A percentile compares a stretch with the other conserved stretches of the same genome.
phyloP scores from a whole-genome alignment of 1,140 invertebrate genomes.

The Diachasmimorpha longicaudata region DNA sequence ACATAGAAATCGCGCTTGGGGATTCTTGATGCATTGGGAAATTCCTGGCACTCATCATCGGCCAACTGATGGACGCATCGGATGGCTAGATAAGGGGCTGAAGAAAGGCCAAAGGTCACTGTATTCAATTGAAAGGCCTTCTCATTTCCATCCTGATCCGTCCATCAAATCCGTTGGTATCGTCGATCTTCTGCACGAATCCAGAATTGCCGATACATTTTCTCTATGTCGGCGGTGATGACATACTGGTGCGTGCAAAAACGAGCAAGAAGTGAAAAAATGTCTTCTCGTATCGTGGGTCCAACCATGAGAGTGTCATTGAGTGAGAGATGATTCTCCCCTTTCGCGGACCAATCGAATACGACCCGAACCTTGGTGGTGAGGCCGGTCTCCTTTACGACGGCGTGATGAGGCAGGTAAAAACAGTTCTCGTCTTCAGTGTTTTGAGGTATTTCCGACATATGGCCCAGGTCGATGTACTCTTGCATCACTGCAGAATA shows the following conservation, averaged over 20 bases:
- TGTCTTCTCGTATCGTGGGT: neutral
- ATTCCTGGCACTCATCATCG: neutral
- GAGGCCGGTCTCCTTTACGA: no score
- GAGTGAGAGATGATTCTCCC: slow-evolving; percentile 32
- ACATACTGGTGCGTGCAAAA: neutral
- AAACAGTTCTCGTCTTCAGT: slow-evolving; percentile 11
- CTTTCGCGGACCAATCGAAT: slow-evolving; percentile 33
- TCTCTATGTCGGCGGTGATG: neutral
- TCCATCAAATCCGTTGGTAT: neutral
- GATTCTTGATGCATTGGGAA: neutral
- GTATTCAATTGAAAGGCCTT: neutral
- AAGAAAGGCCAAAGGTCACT: neutral
- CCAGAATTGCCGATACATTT: neutral
- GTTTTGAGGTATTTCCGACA: no score
- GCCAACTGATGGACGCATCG: slow-evolving; percentile 15
- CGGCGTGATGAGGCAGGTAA: no score
- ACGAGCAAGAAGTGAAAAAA: neutral
- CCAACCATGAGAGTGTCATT: slow-evolving; percentile 34
- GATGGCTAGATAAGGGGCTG: neutral
- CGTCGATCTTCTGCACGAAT: neutral
- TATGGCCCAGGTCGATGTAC: no score
- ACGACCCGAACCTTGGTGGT: slow-evolving; percentile 44
- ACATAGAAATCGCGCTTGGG: slow-evolving; percentile 26
- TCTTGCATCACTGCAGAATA: no score
- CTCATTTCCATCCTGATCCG: neutral